Conservation (phyloP, 53 echinoderm and acorn worm genomes). For the Temnopleurus reevesii region DNA sequence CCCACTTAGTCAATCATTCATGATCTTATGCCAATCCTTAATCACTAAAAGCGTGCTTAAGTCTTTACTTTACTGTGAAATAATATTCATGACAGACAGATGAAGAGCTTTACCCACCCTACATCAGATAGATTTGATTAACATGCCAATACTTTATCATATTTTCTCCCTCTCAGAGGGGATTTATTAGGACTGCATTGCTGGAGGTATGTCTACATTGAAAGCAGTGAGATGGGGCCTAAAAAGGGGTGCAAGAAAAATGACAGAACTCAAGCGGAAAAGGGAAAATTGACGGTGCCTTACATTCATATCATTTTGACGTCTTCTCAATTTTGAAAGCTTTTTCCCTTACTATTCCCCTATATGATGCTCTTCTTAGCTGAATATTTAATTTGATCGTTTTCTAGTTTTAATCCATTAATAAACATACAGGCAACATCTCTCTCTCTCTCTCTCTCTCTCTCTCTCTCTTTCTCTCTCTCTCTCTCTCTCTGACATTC, state of each 20-base stretch:
- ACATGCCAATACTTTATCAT: not conserved
- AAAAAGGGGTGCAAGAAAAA: not conserved
- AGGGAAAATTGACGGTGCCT: not conserved
- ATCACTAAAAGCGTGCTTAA: too few species aligned
- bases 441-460: not conserved
- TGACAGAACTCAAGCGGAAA: not conserved
- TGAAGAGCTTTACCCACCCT: conserved; percentile 26
- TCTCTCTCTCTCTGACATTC: not conserved
- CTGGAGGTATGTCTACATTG: conserved; percentile 23
- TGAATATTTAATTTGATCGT: too few species aligned
- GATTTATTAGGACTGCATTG: conserved; percentile 15
- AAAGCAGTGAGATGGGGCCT: conserved; percentile 7
- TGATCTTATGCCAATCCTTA: too few species aligned
- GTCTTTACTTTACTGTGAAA: not conserved
- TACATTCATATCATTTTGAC: too few species aligned
- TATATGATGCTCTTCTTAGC: too few species aligned
- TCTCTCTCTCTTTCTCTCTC: not conserved
- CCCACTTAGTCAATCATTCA: too few species aligned
- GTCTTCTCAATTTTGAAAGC: too few species aligned
- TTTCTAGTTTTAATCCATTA: too few species aligned
- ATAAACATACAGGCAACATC: not conserved
- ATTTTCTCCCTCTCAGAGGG: conserved; percentile 3
- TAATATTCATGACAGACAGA: conserved; percentile 24
- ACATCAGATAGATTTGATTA: conserved; percentile 7
- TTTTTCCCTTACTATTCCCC: too few species aligned